Conservation (phyloP, 2,797 vertebrate genomes). For the Gila robusta region DNA sequence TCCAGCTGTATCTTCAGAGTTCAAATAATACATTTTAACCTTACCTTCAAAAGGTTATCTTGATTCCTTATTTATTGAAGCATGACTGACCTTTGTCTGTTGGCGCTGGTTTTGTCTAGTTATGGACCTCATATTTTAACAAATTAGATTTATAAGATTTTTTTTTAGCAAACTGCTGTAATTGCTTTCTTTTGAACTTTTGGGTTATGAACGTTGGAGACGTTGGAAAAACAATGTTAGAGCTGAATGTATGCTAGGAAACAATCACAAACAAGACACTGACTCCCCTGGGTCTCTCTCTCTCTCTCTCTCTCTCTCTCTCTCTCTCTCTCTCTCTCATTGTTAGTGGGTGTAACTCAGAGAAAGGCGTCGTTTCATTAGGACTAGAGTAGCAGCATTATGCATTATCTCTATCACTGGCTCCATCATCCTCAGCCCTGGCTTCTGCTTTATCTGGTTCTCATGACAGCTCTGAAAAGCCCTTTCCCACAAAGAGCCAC, state of each 20-base stretch:
- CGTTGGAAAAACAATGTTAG: background rate
- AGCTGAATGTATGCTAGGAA: constrained; percentile 13
- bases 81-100: constrained; percentile 20
- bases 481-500: constrained; percentile 40
- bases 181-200: constrained; percentile 5
- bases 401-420: constrained; percentile 37
- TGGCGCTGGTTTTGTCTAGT: background rate
- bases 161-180: background rate
- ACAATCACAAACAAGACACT: background rate
- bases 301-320: background rate
- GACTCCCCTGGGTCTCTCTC: background rate
- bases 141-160: background rate
- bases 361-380: constrained; percentile 34
- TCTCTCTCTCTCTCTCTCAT: constrained; percentile 16
- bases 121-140: background rate
- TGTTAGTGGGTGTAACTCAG: constrained; percentile 15
- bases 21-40: background rate
- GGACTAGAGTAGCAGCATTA: constrained; percentile 21
- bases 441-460: constrained; percentile 67
- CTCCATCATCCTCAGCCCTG: constrained; percentile 33
- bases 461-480: constrained; percentile 51
- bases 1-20: background rate
- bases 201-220: background rate
- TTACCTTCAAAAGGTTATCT: background rate
- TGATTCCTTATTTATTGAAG: background rate